A percentile compares a stretch with the other conserved stretches of the same genome.
Conservation (phyloP, 2,113 vertebrate species). For the Dendropsophus ebraccatus region DNA sequence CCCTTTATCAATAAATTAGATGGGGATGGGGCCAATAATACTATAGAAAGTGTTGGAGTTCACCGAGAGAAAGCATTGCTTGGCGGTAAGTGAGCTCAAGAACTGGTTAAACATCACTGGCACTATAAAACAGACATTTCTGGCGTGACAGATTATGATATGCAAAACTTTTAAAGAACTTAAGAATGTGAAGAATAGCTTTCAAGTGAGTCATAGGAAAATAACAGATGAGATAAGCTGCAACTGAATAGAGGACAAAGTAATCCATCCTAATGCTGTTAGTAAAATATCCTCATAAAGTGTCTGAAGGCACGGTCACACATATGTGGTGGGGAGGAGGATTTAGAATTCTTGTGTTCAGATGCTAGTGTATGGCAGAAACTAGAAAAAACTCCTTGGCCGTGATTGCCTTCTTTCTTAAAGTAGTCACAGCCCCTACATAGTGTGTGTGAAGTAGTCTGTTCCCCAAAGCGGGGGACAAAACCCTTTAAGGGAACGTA, state of each 20-base stretch:
- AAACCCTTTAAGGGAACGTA: too few relatives aligned
- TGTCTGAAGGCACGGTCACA: neutral
- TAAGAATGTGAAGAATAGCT: constrained; percentile 30
- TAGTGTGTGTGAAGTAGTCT: neutral
- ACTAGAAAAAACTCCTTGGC: neutral
- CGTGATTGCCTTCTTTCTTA: neutral
- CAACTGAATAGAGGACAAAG: neutral
- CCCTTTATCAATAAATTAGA: too few relatives aligned
- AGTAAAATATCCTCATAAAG: constrained; percentile 1
- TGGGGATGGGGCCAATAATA: too few relatives aligned
- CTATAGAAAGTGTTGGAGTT: too few relatives aligned
- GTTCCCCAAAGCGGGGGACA: neutral
- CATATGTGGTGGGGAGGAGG: too few relatives aligned
- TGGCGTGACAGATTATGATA: constrained; percentile 5
- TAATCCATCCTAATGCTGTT: neutral
- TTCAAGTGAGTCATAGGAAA: constrained; percentile 15
- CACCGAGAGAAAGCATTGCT: neutral
- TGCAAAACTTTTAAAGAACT: constrained; percentile 9
- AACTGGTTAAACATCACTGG: neutral
- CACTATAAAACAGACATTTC: neutral
- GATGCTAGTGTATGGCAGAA: neutral
- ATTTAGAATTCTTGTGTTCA: neutral
- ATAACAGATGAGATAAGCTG: constrained; percentile 22
- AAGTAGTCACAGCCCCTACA: neutral
- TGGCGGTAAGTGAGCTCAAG: neutral